phyloP scores from a whole-genome alignment of 2,113 vertebrate species.

The Cryptomyrus ogoouensis region DNA sequence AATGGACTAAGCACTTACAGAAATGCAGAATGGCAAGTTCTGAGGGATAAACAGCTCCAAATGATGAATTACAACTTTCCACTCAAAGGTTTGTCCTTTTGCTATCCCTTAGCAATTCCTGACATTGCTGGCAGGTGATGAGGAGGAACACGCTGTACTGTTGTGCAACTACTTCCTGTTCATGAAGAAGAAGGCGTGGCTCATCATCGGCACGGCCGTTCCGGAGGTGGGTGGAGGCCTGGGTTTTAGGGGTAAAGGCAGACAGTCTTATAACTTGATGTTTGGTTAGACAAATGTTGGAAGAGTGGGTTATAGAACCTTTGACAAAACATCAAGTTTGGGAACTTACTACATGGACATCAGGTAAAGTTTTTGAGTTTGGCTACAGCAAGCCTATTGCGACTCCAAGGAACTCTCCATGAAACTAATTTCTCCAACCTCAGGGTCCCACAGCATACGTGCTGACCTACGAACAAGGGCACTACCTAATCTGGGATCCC shows the following conservation, averaged over 20 bases:
- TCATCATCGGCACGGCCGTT: slow-evolving; percentile 81
- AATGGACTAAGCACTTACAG: not conserved
- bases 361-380: not conserved
- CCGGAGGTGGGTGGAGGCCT: slow-evolving; percentile 72
- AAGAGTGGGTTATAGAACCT: not conserved
- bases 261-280: not conserved
- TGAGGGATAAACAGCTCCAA: not conserved
- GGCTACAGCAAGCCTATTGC: not conserved
- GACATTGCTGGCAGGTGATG: slow-evolving; percentile 85
- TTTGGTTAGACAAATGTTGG: not conserved
- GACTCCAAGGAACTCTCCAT: not conserved
- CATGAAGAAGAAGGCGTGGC: slow-evolving; percentile 87
- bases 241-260: not conserved
- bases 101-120: slow-evolving; percentile 79
- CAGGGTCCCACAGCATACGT: slow-evolving; percentile 89
- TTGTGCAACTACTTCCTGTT: slow-evolving; percentile 91
- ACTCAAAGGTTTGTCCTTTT: not conserved
- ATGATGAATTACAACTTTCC: not conserved
- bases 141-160: slow-evolving; percentile 87
- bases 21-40: not conserved
- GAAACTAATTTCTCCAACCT: not conserved
- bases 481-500: slow-evolving; percentile 89
- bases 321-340: not conserved
- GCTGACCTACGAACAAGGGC: slow-evolving; percentile 78
- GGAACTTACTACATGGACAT: not conserved